Evolutionary conservation across 37 sponge, comb jelly and placozoan genomes (phyloP), one percentile per base, ranked within the genome.

Genomic region (Crambe crambe): DNA sequence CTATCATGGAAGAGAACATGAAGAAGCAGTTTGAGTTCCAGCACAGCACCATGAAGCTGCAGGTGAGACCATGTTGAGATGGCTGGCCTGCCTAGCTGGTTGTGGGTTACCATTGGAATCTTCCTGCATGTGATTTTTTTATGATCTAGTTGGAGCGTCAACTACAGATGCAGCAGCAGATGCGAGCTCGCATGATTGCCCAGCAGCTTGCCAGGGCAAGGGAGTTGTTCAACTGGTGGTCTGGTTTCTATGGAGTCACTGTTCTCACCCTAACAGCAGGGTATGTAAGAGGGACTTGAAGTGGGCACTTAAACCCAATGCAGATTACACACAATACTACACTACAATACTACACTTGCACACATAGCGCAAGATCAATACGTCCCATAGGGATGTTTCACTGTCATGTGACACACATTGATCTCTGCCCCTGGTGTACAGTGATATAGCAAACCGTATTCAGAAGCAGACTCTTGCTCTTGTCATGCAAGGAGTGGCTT

Each of bases 191-290:
- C 61, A 76, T 69, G 82, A 51, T 92, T 42, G 89, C 93, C 18
- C 85, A 87, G 68, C 93, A 92, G 61, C 74, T 92, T 70, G 77
- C 73, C 3, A 60, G 81, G 88, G 92, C 84, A 40, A 77, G 95
- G 47, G 90, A 95, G 82, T 69, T 68, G 80, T 47, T 91, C 29
- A 56, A 72, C 42, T 91, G 87, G 87, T 91, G 64, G 58, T 77
- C 76, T 26, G 29, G 54, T 1, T 89, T 89, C 81, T 84, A 84
- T 62, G 80, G 41, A 0, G 59, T 84, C 0, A 47, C 85, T 32
- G 25, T 51, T 0, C 8, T 84, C 8, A 80, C 63, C 32, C 82
- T 82, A 3, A 43, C 36, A 8, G 65, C 62, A 40, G 82, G 82
- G 82, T 82, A 44, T 15, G 82, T 36, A 30, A 64, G 51, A 47